Evolutionary conservation across 2,797 vertebrate genomes (phyloP), one percentile per base, ranked within the genome.

Genomic region (Sebastes trivittatus): DNA sequence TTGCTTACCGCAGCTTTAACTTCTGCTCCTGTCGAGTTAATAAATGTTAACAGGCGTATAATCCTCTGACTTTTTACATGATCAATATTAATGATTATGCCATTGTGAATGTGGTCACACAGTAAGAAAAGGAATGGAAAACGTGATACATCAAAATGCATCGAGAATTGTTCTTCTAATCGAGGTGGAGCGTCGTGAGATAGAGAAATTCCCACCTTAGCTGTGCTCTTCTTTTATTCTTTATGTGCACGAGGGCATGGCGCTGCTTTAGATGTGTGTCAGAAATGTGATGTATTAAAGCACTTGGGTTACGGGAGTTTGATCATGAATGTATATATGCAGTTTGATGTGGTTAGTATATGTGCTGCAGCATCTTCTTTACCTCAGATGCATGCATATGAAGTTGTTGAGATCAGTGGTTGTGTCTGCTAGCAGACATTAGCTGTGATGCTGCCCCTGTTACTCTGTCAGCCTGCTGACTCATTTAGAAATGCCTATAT

Each of bases 311-410:
- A 49, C 52, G 62, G 75, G 20, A 66, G 76, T 72, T 67, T 83
- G 79, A 88, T 92, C 82, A 79, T 8, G 34, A 11, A 87, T 85
- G 72, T 61, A 84, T 76, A 11, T 52, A 92, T 91, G 86, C 78
- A 29, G 82, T 90, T 91, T 90, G 82, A 93, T 84, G 84, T 77
- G 38, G 55, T 59, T 54, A 4, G 75, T 62, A 59, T 63, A 60
- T 60, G 18, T 27, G 72, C 22, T 78, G 71, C 80, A 42, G 34
- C 38, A 32, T 60, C 66, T 79, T 72, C 64, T 63, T n/a, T 4
- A 30, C 46, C 38, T 78, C 72, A 61, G 36, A 70, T 59, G 25
- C 60, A 62, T 30, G 36, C 49, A 77, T 54, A 36, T 77, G 18
- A 78, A 73, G 25, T 54, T 58, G 52, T 55, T 61, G 22, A 74